phyloP scores from a whole-genome alignment of 2,113 vertebrate species.

The Elephantulus edwardii region DNA sequence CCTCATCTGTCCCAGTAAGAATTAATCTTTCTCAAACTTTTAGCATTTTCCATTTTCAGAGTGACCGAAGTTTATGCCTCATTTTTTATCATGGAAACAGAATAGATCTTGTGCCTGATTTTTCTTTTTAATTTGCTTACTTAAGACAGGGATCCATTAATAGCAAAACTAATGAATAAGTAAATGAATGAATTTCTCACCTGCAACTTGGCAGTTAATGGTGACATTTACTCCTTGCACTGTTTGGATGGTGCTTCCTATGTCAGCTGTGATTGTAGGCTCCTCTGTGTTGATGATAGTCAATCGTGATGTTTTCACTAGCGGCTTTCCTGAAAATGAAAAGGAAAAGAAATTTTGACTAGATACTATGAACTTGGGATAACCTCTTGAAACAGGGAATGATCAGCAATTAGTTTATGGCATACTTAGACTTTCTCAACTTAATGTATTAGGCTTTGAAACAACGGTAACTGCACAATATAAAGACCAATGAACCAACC shows the following conservation, averaged over 20 bases:
- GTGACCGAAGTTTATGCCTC: neutral
- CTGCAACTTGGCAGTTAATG: conserved; percentile 88
- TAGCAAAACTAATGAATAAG: neutral
- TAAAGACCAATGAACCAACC: neutral
- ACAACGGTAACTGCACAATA: neutral
- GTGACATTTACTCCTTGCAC: conserved; percentile 84
- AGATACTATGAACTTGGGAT: neutral
- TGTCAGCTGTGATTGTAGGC: conserved; percentile 78
- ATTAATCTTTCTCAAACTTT: neutral
- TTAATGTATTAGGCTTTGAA: neutral
- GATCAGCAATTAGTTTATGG: neutral
- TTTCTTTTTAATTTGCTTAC: neutral
- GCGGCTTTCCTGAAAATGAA: conserved; percentile 85
- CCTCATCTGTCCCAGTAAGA: neutral
- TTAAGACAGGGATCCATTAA: neutral
- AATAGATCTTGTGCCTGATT: neutral
- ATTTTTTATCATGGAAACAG: neutral
- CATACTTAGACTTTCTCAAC: neutral
- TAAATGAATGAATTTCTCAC: conserved; percentile 76
- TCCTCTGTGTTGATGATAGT: conserved; percentile 82
- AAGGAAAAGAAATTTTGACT: conserved; percentile 38
- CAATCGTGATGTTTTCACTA: conserved; percentile 84
- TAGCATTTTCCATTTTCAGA: neutral
- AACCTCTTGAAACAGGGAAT: neutral
- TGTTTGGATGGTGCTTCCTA: conserved; percentile 86